A percentile compares a stretch with the other conserved stretches of the same genome.
Conservation (phyloP, 2,113 vertebrate species). For the Symphodus melops region DNA sequence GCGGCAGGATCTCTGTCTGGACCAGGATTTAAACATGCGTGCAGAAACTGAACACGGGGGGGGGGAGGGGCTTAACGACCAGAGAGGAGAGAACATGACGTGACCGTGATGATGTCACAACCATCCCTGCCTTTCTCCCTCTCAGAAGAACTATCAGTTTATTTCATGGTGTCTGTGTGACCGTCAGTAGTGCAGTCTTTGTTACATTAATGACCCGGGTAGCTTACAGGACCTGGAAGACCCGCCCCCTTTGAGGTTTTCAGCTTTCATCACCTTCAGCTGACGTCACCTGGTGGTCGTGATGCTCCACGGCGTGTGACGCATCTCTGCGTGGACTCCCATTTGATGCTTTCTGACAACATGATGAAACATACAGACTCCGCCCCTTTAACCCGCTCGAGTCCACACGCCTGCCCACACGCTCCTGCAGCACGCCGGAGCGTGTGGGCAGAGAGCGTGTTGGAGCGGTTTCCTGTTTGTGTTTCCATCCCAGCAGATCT, state of each 20-base stretch:
- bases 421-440: constrained; percentile 19
- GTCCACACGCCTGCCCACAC: not conserved
- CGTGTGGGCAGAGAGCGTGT: not conserved
- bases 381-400: constrained; percentile 1
- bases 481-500: constrained; percentile 32
- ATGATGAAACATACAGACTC: not conserved
- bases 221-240: not conserved
- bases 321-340: no score
- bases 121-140: constrained; percentile 65
- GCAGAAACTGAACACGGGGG: constrained; percentile 49
- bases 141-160: constrained; percentile 41
- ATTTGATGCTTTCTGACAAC: not conserved
- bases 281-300: no score
- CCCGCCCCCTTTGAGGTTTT: not conserved
- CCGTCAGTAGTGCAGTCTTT: constrained; percentile 37
- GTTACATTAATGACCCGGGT: constrained; percentile 27
- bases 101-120: constrained; percentile 52
- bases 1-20: constrained; percentile 55
- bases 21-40: constrained; percentile 60
- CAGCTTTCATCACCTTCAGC: not conserved
- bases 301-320: no score
- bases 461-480: constrained; percentile 1
- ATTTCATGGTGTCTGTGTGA: constrained; percentile 63
- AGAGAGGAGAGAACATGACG: constrained; percentile 8
- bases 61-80: constrained; percentile 34